Percentiles rank a stretch among this genome's conserved stretches.
Conservation (phyloP, 2,797 vertebrate species). For the Phrynocephalus vlangalii region DNA sequence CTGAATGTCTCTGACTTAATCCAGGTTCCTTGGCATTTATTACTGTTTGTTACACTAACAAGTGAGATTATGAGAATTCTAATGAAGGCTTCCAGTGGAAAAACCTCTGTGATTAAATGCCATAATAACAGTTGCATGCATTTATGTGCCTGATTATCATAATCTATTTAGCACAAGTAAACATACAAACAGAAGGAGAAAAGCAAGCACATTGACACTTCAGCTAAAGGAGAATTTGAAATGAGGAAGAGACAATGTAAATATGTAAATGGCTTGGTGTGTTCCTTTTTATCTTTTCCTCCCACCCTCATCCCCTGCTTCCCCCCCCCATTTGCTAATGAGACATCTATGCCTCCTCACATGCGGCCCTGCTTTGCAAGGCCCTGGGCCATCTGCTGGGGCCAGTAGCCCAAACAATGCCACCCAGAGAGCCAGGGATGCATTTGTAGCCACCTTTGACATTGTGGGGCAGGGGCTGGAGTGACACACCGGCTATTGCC, state of each 20-base stretch:
- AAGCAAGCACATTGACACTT: slow-evolving; percentile 75
- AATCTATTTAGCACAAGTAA: slow-evolving; percentile 93
- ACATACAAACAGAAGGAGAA: slow-evolving; percentile 88
- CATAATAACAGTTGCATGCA: slow-evolving; percentile 87
- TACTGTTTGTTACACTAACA: slow-evolving; percentile 89
- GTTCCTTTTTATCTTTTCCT: slow-evolving; percentile 79
- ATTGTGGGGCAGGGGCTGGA: slow-evolving; percentile 54
- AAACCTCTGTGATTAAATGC: slow-evolving; percentile 88
- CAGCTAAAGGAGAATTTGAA: slow-evolving; percentile 79
- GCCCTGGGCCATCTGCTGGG: slow-evolving; percentile 82
- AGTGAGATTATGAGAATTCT: slow-evolving; percentile 93
- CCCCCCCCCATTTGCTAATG: slow-evolving; percentile 75
- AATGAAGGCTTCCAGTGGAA: slow-evolving; percentile 88
- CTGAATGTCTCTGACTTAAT: slow-evolving; percentile 83
- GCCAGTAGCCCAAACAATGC: slow-evolving; percentile 73
- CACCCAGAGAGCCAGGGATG: slow-evolving; percentile 75
- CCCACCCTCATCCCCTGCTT: slow-evolving; percentile 66
- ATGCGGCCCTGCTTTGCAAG: slow-evolving; percentile 75
- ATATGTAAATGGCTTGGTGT: slow-evolving; percentile 84
- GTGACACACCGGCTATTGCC: slow-evolving; percentile 53
- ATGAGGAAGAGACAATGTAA: slow-evolving; percentile 81
- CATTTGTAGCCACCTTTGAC: slow-evolving; percentile 77
- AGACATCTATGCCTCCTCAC: slow-evolving; percentile 75
- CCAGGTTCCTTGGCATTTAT: slow-evolving; percentile 86
- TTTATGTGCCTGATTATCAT: slow-evolving; percentile 92